phyloP scores from a whole-genome alignment of 2,888 invertebrate genomes.

The Amiota mariae region DNA sequence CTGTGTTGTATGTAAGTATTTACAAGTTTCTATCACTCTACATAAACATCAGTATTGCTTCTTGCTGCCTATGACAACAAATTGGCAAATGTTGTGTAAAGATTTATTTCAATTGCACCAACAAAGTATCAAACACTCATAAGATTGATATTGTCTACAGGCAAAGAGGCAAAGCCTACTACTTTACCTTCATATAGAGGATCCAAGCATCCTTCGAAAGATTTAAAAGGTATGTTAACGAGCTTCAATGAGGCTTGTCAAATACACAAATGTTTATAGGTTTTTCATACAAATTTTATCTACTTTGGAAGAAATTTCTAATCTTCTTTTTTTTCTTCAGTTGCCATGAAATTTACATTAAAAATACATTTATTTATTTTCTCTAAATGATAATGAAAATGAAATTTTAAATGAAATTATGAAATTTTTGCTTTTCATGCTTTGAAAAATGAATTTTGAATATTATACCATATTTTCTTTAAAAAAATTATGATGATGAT shows the following conservation, averaged over 20 bases:
- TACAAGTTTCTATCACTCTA: too few species aligned
- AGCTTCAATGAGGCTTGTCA: conserved; percentile 64
- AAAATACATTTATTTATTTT: conserved; percentile 45
- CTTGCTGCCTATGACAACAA: conserved; percentile 54
- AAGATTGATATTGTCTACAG: too few species aligned
- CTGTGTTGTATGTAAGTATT: neutral
- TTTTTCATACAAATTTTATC: too few species aligned
- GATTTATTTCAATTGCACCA: conserved; percentile 62
- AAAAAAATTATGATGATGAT: too few species aligned
- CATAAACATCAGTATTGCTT: neutral
- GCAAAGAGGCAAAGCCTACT: too few species aligned
- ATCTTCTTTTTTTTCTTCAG: conserved; percentile 7
- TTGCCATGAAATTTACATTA: conserved; percentile 61
- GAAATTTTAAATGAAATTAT: conserved; percentile 12
- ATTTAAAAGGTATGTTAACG: conserved; percentile 48
- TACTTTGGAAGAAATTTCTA: too few species aligned
- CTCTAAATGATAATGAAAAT: neutral
- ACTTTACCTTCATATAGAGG: neutral
- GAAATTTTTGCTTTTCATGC: neutral
- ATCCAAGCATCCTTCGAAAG: neutral
- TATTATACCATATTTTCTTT: neutral
- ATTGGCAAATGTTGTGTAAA: conserved; percentile 62
- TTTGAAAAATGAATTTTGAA: neutral
- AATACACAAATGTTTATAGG: conserved; percentile 19
- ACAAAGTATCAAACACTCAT: conserved; percentile 47